Evolutionary conservation across 2,113 vertebrate species (phyloP).

Genomic region (Aegithalos caudatus): DNA sequence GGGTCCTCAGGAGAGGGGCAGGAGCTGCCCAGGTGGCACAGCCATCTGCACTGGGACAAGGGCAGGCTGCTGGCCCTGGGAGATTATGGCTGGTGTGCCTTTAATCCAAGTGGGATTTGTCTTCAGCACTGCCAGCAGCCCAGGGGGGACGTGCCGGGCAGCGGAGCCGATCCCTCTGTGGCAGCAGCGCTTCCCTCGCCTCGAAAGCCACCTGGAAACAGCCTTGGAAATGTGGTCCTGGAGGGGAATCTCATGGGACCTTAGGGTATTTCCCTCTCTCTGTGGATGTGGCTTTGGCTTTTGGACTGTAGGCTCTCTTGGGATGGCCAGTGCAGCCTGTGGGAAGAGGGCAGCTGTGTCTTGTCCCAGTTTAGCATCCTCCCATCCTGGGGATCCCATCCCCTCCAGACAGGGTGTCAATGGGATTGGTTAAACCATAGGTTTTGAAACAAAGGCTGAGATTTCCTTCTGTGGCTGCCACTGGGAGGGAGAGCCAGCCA

Average conservation of each 20-base stretch:
- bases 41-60: background rate
- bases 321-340: rapidly evolving
- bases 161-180: rapidly evolving
- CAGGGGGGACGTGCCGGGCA: background rate
- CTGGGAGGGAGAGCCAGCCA: background rate
- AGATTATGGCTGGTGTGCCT: conserved; percentile 23
- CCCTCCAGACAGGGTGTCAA: background rate
- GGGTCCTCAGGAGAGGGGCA: rapidly evolving
- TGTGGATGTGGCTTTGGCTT: background rate
- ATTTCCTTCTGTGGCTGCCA: background rate
- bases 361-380: background rate
- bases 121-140: background rate
- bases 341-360: background rate
- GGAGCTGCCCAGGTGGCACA: background rate
- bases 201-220: background rate
- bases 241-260: background rate
- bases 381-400: background rate
- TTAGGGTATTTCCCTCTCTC: background rate
- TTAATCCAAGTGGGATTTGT: conserved; percentile 40
- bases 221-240: background rate
- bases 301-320: rapidly evolving
- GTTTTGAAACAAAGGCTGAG: background rate
- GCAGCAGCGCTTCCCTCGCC: rapidly evolving
- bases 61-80: background rate
- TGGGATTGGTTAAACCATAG: background rate